These are phyloP conservation scores for Chironomus striatipennis DNA, from an alignment of 1,140 invertebrate genomes.

Conservation along the genomic window DNA sequence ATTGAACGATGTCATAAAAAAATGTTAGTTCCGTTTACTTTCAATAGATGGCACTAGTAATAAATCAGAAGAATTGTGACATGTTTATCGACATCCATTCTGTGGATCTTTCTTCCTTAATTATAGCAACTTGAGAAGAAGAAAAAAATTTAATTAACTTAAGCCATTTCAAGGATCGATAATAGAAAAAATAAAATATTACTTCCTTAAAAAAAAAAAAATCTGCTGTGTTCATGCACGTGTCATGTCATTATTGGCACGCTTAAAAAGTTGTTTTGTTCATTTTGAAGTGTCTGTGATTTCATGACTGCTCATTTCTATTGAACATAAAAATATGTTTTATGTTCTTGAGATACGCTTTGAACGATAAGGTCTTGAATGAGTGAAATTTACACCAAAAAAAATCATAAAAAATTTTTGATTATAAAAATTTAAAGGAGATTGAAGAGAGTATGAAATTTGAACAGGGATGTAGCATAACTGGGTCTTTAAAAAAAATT, in stretches of 20 bases:
- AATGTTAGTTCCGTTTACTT: neutral
- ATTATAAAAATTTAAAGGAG: neutral
- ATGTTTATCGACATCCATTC: no score
- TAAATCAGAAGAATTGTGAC: neutral
- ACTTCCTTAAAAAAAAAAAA: neutral
- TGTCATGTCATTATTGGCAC: conserved; percentile 19
- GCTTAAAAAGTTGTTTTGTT: neutral
- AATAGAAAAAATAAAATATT: conserved; percentile 19
- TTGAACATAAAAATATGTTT: no score
- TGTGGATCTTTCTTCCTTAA: no score
- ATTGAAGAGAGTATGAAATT: neutral
- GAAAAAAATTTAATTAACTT: no score
- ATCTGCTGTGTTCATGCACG: neutral
- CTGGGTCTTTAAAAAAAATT: no score
- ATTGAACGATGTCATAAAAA: neutral
- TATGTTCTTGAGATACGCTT: no score
- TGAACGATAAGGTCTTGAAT: no score
- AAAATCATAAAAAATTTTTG: neutral
- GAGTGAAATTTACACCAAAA: neutral
- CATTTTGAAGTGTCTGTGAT: no score
- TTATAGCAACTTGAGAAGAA: no score
- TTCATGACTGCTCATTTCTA: no score
- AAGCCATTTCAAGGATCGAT: neutral
- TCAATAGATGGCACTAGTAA: neutral
- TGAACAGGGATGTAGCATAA: no score